Base-by-base conservation (phyloP, 2,797 vertebrate genomes). In the Cuniculus paca region DNA sequence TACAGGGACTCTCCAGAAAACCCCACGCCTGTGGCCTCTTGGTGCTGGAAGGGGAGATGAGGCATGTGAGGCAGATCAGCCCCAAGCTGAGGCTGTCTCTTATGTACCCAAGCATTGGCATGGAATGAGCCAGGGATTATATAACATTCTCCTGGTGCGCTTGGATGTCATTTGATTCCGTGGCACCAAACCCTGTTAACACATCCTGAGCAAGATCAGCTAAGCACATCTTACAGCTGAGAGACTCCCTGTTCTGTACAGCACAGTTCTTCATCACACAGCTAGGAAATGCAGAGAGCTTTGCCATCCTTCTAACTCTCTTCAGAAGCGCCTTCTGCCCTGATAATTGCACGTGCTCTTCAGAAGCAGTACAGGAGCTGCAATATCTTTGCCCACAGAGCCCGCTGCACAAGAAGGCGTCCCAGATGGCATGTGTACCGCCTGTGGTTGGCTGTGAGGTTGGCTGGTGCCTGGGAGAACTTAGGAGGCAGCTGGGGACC, bases 341-440 rank as follows among this genome's bases (percentile, higher is more conserved):
- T 98, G 97, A 95, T 97, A 85, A 72, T 97, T 92, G 93, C 96
- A 97, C 96, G 94, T 97, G 97, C 98, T 97, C 85, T 97, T 98
- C 96, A 94, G 92, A 93, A 97, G 58, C 91, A 97, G 79, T 77
- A 96, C 97, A 94, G 97, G 95, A n/a, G 26, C 52, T 11, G 45
- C 20, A 9, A 11, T 70, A 83, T 48, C 52, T 68, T 68, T 50
- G 60, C 19, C 4, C 56, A 16, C 22, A 48, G 72, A 7, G 5
- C 20, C 4, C 6, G 9, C 50, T 36, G 56, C 31, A 13, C 11
- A 26, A 34, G 14, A 48, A 45, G 34, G 61, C 2, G 3, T 81
- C 79, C 78, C 52, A 54, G 24, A 75, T 10, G n/a, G n/a, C 8
- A 5, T 36, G 39, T 24, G 56, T 20, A 19, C 85, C 8, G 19